Base-by-base conservation (phyloP, 2,888 invertebrate genomes). In the Athetis lepigone region DNA sequence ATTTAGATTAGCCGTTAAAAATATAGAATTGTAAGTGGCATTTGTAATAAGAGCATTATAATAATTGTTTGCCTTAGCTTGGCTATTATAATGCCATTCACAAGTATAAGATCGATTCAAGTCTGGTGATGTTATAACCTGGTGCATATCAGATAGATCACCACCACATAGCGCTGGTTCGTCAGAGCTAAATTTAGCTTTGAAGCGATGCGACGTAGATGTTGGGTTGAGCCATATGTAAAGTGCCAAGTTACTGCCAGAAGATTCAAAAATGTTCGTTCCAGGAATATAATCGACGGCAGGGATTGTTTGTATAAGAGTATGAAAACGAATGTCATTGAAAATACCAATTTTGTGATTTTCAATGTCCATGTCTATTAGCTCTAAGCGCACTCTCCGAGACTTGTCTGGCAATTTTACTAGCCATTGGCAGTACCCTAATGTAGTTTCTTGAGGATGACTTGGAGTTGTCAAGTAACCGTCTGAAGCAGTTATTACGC, bases 381-480 rank as follows among this genome's bases (percentile, higher is more conserved):
- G 95, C 95, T 80, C 93, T 88, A 82, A 97, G 83, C 69, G 89
- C 82, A 82, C 93, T 92, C 77, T 88, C 72, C 80, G 95, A 81
- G 80, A 84, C 66, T 84, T 83, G 74, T 95, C 79, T 7, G 94
- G 94, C 9, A 89, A 85, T 49, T 49, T 79, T 54, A 95, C 88
- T 40, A 63, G 50, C 95, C 95, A 95, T 39, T 87, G 86, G 70
- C 95, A 95, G 72, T 87, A 91, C 43, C 86, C 78, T 59, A 90
- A 42, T 11, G 79, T 77, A 1, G 92, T 91, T 61, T 88, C 85
- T 58, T 87, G 84, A 27, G 95, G 98, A 92, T 98, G 98, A 11
- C 96, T 96, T 0, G 97, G 97, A 11, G 97, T 96, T 46, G 95
- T 95, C 43, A 98, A 95, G 59, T 94, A 95, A 0, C 98, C 99